Percentiles rank a stretch among this genome's conserved stretches.
Evolutionary conservation across 2,113 vertebrate species (phyloP).

Genomic region (Sciurus niger): DNA sequence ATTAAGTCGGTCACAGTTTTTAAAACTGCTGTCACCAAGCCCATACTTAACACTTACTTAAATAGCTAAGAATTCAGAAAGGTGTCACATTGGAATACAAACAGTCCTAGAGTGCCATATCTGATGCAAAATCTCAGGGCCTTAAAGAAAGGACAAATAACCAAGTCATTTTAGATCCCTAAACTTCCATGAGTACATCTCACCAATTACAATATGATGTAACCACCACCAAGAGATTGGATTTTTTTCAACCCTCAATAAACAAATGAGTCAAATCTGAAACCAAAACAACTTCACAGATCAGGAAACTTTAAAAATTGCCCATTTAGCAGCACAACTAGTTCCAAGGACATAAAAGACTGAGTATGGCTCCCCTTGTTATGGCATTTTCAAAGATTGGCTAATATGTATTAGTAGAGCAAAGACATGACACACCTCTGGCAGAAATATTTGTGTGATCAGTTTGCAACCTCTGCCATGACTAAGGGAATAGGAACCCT

Average conservation of each 20-base stretch:
- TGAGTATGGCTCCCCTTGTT: not conserved
- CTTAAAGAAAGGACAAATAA: slow-evolving; percentile 89
- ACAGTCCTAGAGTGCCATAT: slow-evolving; percentile 84
- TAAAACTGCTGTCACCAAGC: slow-evolving; percentile 80
- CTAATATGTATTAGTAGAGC: not conserved
- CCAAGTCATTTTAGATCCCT: slow-evolving; percentile 89
- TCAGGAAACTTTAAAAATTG: slow-evolving; percentile 50
- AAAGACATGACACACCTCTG: not conserved
- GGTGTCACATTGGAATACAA: slow-evolving; percentile 86
- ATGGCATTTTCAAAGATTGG: not conserved
- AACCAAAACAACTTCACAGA: not conserved
- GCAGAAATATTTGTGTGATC: slow-evolving; percentile 19
- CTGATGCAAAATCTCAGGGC: slow-evolving; percentile 91
- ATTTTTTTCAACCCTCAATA: slow-evolving; percentile 71
- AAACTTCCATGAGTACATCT: slow-evolving; percentile 83
- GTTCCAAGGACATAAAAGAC: not conserved
- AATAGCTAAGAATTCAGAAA: slow-evolving; percentile 87
- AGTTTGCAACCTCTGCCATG: slow-evolving; percentile 17
- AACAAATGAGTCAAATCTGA: slow-evolving; percentile 65
- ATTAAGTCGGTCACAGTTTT: slow-evolving; percentile 84
- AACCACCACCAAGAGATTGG: slow-evolving; percentile 86
- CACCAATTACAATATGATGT: slow-evolving; percentile 90
- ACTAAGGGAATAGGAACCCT: not conserved
- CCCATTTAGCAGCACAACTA: not conserved
- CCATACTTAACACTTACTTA: slow-evolving; percentile 86